phyloP scores from a whole-genome alignment of 2,888 invertebrate genomes.

The Dilophus febrilis region DNA sequence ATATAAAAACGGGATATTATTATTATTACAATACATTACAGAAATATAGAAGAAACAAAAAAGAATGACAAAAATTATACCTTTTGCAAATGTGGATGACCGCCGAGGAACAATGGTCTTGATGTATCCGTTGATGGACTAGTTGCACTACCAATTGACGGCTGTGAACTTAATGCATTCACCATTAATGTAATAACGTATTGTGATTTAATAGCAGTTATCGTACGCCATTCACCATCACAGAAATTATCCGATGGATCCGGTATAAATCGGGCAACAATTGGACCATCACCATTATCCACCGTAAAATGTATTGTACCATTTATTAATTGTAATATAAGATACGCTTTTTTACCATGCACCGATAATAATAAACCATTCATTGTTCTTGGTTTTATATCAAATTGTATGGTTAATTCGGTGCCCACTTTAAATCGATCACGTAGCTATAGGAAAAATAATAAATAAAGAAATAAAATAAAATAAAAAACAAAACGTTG shows the following conservation, averaged over 20 bases:
- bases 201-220: constrained; percentile 68
- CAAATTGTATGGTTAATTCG: constrained; percentile 62
- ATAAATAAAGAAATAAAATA: constrained; percentile 5
- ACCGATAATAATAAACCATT: constrained; percentile 76
- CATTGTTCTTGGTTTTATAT: constrained; percentile 69
- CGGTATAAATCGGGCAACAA: constrained; percentile 52
- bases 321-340: constrained; percentile 74
- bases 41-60: not conserved
- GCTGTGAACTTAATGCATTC: constrained; percentile 57
- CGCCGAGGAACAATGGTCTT: constrained; percentile 80
- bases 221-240: constrained; percentile 89
- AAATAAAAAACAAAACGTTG: too few relatives aligned
- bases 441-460: too few relatives aligned
- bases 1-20: not conserved
- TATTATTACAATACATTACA: not conserved
- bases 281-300: constrained; percentile 67
- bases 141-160: constrained; percentile 48
- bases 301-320: constrained; percentile 67
- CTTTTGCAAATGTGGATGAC: constrained; percentile 44
- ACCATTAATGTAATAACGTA: constrained; percentile 78
- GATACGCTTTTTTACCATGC: constrained; percentile 64
- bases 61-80: constrained; percentile 4
- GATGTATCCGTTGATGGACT: constrained; percentile 58
- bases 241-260: constrained; percentile 58
- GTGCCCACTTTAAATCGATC: constrained; percentile 65